phyloP scores from a whole-genome alignment of 2,888 invertebrate species.

The Drosophila pegasa region DNA sequence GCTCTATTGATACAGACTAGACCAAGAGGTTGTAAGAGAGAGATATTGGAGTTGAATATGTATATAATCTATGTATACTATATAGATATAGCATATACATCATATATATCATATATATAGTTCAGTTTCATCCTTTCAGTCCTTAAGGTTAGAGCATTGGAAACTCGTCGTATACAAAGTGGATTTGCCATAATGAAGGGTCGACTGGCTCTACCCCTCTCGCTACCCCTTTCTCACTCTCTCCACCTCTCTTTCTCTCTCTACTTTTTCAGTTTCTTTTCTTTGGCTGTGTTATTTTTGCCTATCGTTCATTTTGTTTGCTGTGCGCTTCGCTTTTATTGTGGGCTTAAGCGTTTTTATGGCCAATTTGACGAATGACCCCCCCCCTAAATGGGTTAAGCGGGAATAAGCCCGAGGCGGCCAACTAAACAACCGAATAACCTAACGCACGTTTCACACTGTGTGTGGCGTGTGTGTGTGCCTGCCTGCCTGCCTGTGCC shows the following conservation, averaged over 20 bases:
- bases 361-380: slow-evolving; percentile 78
- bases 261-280: slow-evolving; percentile 6
- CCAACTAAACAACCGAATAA: slow-evolving; percentile 61
- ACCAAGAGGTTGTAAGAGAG: too few species aligned
- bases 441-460: slow-evolving; percentile 52
- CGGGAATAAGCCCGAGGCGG: slow-evolving; percentile 57
- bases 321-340: slow-evolving; percentile 56
- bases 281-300: slow-evolving; percentile 24
- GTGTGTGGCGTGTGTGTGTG: slow-evolving; percentile 3
- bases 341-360: slow-evolving; percentile 75
- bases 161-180: slow-evolving; percentile 24
- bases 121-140: neutral
- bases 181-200: slow-evolving; percentile 26
- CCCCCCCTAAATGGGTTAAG: slow-evolving; percentile 73
- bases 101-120: neutral
- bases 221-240: neutral
- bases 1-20: slow-evolving; percentile 7
- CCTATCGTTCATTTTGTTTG: slow-evolving; percentile 55
- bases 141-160: slow-evolving; percentile 30
- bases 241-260: slow-evolving; percentile 4
- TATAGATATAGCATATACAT: neutral
- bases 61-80: neutral
- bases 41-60: too few species aligned
- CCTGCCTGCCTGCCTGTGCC: slow-evolving; percentile 52
- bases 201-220: neutral